Evolutionary conservation across 2,797 vertebrate genomes (phyloP).

Genomic region (Mus minutoides): DNA sequence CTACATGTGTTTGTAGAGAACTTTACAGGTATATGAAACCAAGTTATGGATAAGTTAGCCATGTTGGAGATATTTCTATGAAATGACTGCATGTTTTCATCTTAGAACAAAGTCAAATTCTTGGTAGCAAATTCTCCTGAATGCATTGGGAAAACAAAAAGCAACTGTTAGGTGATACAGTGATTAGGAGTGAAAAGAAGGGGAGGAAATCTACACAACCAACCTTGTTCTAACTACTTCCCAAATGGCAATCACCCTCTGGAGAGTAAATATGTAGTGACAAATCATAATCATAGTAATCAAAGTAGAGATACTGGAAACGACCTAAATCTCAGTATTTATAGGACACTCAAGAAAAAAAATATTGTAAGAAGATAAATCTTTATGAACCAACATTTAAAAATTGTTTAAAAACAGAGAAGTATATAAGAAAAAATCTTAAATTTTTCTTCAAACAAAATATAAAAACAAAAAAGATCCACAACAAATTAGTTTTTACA

Average conservation of each 20-base stretch:
- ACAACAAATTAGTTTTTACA: constrained; percentile 17
- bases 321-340: constrained; percentile 9
- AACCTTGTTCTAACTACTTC: neutral
- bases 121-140: constrained; percentile 4
- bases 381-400: constrained; percentile 7
- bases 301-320: constrained; percentile 31
- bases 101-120: constrained; percentile 12
- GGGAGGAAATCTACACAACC: neutral
- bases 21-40: constrained; percentile 24
- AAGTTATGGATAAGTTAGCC: constrained; percentile 29
- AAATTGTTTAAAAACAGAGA: constrained; percentile 4
- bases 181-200: neutral
- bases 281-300: constrained; percentile 3
- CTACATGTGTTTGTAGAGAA: constrained; percentile 30
- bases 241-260: neutral
- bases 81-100: neutral
- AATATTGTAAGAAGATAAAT: constrained; percentile 8
- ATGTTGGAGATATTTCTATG: constrained; percentile 8
- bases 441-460: constrained; percentile 53
- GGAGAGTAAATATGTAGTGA: constrained; percentile 17
- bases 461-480: neutral
- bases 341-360: neutral
- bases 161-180: neutral
- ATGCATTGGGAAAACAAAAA: neutral
- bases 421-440: neutral